Percentiles rank a stretch among this genome's conserved stretches.
Evolutionary conservation across 2,113 vertebrate species (phyloP).

Genomic region (Cichladusa arquata): DNA sequence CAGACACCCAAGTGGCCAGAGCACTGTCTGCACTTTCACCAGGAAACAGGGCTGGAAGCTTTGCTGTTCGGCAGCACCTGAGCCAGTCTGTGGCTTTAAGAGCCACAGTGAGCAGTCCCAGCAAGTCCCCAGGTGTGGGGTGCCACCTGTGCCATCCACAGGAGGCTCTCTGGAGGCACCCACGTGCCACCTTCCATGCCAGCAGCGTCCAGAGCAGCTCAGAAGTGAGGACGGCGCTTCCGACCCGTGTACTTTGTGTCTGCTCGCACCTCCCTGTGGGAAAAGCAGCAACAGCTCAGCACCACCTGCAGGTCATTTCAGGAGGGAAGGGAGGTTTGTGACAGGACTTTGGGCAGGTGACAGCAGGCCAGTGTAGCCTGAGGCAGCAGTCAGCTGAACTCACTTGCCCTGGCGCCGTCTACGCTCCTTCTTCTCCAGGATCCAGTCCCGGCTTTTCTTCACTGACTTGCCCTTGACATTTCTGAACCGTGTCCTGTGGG

Average conservation of each 20-base stretch:
- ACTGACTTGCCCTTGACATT: constrained; percentile 76
- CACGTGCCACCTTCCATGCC: background rate
- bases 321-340: background rate
- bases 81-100: background rate
- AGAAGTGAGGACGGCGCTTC: constrained; percentile 86
- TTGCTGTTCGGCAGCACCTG: background rate
- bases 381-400: constrained; percentile 14
- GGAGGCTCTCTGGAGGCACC: background rate
- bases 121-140: background rate
- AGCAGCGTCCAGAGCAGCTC: background rate
- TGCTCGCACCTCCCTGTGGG: constrained; percentile 84
- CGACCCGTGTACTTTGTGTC: constrained; percentile 92
- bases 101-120: background rate
- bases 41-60: background rate
- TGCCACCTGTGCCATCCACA: background rate
- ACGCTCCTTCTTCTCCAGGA: constrained; percentile 93
- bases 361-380: background rate
- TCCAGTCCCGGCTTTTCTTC: constrained; percentile 92
- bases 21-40: background rate
- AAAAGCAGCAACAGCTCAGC: background rate
- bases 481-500: constrained; percentile 76
- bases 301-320: background rate
- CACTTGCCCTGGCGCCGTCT: constrained; percentile 90
- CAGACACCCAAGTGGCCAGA: background rate
- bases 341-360: background rate